Percentiles rank a stretch among this genome's conserved stretches.
phyloP scores from a whole-genome alignment of 2,113 vertebrate genomes.

The Zosterops pallidus region DNA sequence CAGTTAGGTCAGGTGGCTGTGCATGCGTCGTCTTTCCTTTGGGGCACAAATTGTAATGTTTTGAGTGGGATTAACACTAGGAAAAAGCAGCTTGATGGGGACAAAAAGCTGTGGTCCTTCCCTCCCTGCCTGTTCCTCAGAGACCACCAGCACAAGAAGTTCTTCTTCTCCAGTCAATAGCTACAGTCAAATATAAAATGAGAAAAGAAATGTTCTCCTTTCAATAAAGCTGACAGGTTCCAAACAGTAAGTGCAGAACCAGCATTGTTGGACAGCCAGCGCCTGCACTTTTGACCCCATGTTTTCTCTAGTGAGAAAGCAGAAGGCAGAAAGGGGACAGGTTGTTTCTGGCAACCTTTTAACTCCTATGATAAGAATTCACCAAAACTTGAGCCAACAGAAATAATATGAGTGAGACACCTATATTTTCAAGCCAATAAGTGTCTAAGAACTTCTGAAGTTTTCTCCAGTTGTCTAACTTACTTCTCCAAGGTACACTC shows the following conservation, averaged over 20 bases:
- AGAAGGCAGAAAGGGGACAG: neutral
- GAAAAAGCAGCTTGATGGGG: neutral
- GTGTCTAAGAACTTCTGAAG: neutral
- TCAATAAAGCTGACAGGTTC: neutral
- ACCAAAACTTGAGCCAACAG: neutral
- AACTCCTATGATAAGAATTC: neutral
- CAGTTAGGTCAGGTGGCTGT: neutral
- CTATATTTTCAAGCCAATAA: neutral
- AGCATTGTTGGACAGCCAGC: neutral
- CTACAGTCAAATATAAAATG: neutral
- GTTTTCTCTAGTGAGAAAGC: neutral
- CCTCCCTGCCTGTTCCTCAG: rapidly evolving
- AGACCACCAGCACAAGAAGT: rapidly evolving
- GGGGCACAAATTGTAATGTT: rapidly evolving
- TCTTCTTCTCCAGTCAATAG: neutral
- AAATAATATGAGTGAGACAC: neutral
- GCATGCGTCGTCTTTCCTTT: rapidly evolving
- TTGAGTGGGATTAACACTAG: rapidly evolving
- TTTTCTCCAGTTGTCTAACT: neutral
- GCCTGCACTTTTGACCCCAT: neutral
- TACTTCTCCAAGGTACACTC: neutral
- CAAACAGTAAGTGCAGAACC: neutral
- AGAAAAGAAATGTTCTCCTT: neutral
- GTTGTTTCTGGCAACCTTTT: neutral
- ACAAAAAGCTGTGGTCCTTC: neutral